Percentiles rank a stretch among this genome's conserved stretches.
phyloP scores from a whole-genome alignment of 2,888 invertebrate species.

The Agrochola lychnidis region DNA sequence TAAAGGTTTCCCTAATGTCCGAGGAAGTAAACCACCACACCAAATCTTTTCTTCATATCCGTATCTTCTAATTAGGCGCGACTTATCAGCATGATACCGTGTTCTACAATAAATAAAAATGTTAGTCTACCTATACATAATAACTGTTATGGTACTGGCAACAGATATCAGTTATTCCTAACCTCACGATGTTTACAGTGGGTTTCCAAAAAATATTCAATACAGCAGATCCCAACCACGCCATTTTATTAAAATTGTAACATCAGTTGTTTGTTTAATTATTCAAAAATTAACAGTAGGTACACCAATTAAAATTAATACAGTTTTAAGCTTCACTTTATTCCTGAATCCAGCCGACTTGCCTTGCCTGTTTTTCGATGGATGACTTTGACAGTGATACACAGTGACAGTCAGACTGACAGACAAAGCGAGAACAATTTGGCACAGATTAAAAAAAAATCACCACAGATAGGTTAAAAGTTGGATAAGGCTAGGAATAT shows the following conservation, averaged over 20 bases:
- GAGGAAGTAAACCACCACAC: slow-evolving; percentile 93
- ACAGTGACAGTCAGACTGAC: too few relatives aligned
- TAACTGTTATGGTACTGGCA: background rate
- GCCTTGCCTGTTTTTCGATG: background rate
- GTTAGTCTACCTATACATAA: background rate
- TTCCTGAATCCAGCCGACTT: background rate
- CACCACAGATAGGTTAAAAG: too few relatives aligned
- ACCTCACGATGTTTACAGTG: slow-evolving; percentile 83
- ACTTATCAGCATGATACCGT: slow-evolving; percentile 92
- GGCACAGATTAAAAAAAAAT: too few relatives aligned
- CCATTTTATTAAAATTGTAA: slow-evolving; percentile 70
- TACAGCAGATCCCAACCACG: slow-evolving; percentile 80
- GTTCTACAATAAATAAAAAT: slow-evolving; percentile 74
- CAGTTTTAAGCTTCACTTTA: background rate
- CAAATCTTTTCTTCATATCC: slow-evolving; percentile 93
- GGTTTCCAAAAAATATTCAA: slow-evolving; percentile 84
- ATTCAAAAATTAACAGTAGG: background rate
- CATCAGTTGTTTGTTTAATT: background rate
- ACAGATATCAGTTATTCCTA: slow-evolving; percentile 61
- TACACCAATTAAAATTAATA: background rate
- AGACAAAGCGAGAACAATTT: too few relatives aligned
- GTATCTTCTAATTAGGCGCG: slow-evolving; percentile 92
- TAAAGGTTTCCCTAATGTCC: slow-evolving; percentile 88
- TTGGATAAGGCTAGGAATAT: too few relatives aligned
- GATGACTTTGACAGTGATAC: background rate